A percentile compares a stretch with the other conserved stretches of the same genome.
phyloP scores from a whole-genome alignment of 2,888 invertebrate species.

The Balanococcus diminutus region DNA sequence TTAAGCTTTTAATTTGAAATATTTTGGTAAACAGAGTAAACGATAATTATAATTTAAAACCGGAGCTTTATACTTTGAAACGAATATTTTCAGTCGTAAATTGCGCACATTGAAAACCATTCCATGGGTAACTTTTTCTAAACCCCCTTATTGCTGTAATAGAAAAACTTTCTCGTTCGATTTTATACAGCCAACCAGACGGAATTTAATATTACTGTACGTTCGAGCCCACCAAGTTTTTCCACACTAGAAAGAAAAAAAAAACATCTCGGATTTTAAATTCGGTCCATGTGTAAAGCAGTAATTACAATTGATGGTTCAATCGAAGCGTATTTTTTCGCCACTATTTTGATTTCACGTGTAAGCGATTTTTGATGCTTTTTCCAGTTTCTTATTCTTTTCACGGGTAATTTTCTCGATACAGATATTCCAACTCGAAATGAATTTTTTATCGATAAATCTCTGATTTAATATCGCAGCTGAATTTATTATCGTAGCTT shows the following conservation, averaged over 20 bases:
- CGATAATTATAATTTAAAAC: slow-evolving; percentile 36
- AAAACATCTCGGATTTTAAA: not conserved
- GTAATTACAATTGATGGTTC: not conserved
- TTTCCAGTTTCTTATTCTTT: not conserved
- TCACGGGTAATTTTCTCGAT: not conserved
- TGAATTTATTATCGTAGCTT: not conserved
- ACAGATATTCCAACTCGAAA: not conserved
- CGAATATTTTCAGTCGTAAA: slow-evolving; percentile 9
- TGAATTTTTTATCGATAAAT: not conserved
- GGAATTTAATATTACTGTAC: not conserved
- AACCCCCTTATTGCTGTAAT: slow-evolving; percentile 5
- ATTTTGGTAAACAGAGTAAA: slow-evolving; percentile 8
- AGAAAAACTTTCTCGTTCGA: slow-evolving; percentile 19
- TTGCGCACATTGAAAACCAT: not conserved
- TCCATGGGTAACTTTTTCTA: not conserved
- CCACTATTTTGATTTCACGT: not conserved
- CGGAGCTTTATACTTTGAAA: not conserved
- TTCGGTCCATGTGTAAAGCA: not conserved
- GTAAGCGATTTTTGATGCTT: not conserved
- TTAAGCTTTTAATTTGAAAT: slow-evolving; percentile 38
- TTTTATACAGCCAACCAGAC: not conserved
- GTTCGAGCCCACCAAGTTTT: too few relatives aligned
- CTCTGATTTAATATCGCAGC: not conserved
- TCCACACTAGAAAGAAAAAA: not conserved
- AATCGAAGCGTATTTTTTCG: not conserved